phyloP scores from a whole-genome alignment of 2,797 vertebrate genomes.

The Coregonus ussuriensis region DNA sequence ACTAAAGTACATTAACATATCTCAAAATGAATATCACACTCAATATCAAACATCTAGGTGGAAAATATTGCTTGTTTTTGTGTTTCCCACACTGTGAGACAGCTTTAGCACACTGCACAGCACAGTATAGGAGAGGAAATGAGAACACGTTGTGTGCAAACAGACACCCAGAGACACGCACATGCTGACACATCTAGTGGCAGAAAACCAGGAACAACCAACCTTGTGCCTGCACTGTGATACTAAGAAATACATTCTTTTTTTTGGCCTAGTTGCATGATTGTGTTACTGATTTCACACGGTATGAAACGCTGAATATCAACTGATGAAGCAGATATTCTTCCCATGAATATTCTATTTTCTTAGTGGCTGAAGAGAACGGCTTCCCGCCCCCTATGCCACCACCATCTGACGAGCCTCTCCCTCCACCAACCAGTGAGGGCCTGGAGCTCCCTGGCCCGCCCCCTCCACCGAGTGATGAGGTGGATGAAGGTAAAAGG shows the following conservation, averaged over 20 bases:
- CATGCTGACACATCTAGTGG: no score
- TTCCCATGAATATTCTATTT: not conserved
- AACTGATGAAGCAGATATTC: not conserved
- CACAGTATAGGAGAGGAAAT: no score
- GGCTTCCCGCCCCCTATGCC: constrained; percentile 46
- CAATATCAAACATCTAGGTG: not conserved
- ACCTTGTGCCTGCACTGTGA: no score
- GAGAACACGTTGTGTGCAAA: no score
- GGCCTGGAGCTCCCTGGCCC: constrained; percentile 53
- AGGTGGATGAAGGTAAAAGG: constrained; percentile 48
- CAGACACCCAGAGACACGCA: no score
- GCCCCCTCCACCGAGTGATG: constrained; percentile 48
- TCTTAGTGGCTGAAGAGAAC: constrained; percentile 66
- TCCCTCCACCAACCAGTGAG: constrained; percentile 43
- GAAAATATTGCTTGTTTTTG: no score
- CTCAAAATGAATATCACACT: not conserved
- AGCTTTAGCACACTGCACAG: no score
- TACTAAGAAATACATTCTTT: not conserved
- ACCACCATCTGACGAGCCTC: constrained; percentile 39
- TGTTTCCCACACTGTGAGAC: no score
- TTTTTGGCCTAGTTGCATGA: not conserved
- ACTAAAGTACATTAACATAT: not conserved
- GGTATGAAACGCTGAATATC: not conserved
- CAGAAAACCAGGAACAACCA: no score
- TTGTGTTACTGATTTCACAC: not conserved